Conservation (phyloP, 2,113 vertebrate genomes). For the Prochilodus magdalenae region DNA sequence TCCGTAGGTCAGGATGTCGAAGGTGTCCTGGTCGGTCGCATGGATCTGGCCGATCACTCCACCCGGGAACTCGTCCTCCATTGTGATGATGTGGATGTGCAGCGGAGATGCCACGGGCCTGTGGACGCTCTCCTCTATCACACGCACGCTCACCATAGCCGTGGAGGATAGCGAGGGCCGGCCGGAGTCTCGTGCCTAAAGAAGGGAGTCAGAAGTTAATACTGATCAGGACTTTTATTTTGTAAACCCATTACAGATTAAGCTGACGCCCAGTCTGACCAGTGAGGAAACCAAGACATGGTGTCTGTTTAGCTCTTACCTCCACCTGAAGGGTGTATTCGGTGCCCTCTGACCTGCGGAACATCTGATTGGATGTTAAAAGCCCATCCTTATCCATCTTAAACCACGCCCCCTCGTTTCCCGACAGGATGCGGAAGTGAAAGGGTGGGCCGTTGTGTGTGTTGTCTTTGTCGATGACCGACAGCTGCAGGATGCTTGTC, state of each 20-base stretch:
- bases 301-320: conserved; percentile 71
- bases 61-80: conserved; percentile 98
- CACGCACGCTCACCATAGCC: conserved; percentile 83
- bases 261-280: no score
- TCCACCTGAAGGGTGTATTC: conserved; percentile 89
- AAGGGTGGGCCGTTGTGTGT: conserved; percentile 96
- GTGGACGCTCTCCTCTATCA: conserved; percentile 96
- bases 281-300: background rate
- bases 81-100: conserved; percentile 93
- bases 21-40: conserved; percentile 93
- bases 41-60: conserved; percentile 97
- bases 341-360: conserved; percentile 82
- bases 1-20: conserved; percentile 89
- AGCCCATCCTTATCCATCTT: conserved; percentile 85
- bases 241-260: no score
- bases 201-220: background rate
- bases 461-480: conserved; percentile 92
- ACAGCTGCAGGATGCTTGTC: conserved; percentile 92
- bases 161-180: conserved; percentile 86
- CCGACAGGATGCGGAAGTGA: conserved; percentile 87
- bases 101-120: conserved; percentile 89
- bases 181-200: conserved; percentile 90
- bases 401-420: conserved; percentile 92
- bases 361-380: conserved; percentile 88
- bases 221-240: no score